Conservation (phyloP, 2,888 invertebrate species). For the Eulithis testata region DNA sequence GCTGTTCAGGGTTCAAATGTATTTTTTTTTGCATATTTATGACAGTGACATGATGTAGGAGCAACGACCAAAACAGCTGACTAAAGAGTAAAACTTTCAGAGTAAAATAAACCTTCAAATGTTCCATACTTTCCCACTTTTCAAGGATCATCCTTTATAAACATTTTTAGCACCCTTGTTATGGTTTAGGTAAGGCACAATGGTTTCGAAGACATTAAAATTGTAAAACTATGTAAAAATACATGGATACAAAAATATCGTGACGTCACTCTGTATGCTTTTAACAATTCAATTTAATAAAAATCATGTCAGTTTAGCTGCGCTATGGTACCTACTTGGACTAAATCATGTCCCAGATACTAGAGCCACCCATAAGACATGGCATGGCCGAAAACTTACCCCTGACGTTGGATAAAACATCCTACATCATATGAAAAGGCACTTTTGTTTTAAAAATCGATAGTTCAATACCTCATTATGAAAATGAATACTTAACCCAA, state of each 20-base stretch:
- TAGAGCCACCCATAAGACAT: background rate
- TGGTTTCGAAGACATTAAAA: background rate
- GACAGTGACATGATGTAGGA: no score
- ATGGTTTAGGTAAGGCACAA: constrained; percentile 2
- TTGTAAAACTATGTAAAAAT: constrained; percentile 2
- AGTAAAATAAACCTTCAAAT: no score
- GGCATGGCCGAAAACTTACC: background rate
- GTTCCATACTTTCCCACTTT: no score
- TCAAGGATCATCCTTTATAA: no score
- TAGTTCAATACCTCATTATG: no score
- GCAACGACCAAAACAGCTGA: background rate
- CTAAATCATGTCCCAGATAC: no score
- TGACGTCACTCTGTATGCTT: background rate
- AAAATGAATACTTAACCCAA: no score
- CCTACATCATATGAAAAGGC: no score
- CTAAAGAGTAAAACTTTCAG: background rate
- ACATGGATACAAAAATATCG: constrained; percentile 15
- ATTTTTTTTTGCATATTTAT: no score
- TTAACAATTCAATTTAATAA: background rate
- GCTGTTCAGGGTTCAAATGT: background rate
- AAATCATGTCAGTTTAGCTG: constrained; percentile 1
- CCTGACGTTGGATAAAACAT: background rate
- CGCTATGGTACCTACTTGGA: background rate
- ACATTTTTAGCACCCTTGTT: constrained; percentile 14
- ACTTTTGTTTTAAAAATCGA: no score